Conservation (phyloP, 1,140 invertebrate species). For the Neodiprion pinetum region DNA sequence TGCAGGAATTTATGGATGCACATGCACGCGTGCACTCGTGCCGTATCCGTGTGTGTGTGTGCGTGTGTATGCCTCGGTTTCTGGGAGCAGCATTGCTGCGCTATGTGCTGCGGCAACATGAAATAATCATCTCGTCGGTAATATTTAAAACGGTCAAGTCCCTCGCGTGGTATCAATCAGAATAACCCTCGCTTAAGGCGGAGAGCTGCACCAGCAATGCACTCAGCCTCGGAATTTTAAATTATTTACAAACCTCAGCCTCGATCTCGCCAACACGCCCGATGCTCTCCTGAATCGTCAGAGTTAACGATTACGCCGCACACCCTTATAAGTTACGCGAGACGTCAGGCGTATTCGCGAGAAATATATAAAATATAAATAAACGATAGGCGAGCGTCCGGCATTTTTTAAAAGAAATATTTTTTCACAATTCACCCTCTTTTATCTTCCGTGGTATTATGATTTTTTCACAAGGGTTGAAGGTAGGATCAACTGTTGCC, state of each 20-base stretch:
- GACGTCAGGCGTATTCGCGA: too few species aligned
- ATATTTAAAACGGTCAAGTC: constrained; percentile 54
- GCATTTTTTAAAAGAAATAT: too few species aligned
- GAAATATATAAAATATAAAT: too few species aligned
- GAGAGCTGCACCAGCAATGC: not conserved
- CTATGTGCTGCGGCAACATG: constrained; percentile 37
- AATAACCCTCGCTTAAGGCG: constrained; percentile 43
- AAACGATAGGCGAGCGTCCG: too few species aligned
- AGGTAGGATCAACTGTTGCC: too few species aligned
- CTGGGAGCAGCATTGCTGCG: not conserved
- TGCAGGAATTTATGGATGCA: not conserved
- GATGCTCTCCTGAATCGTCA: not conserved
- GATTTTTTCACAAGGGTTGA: too few species aligned
- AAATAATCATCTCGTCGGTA: constrained; percentile 52
- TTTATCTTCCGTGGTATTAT: too few species aligned
- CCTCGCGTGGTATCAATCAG: constrained; percentile 53
- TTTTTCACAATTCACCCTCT: too few species aligned
- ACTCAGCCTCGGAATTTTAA: not conserved
- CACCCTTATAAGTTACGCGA: not conserved
- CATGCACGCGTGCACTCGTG: not conserved
- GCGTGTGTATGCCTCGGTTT: not conserved
- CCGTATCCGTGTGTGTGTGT: too few species aligned
- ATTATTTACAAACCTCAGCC: not conserved
- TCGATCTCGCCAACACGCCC: too few species aligned
- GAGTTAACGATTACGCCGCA: not conserved